Evolutionary conservation across 1,140 invertebrate species (phyloP).

Genomic region (Harpegnathos saltator): DNA sequence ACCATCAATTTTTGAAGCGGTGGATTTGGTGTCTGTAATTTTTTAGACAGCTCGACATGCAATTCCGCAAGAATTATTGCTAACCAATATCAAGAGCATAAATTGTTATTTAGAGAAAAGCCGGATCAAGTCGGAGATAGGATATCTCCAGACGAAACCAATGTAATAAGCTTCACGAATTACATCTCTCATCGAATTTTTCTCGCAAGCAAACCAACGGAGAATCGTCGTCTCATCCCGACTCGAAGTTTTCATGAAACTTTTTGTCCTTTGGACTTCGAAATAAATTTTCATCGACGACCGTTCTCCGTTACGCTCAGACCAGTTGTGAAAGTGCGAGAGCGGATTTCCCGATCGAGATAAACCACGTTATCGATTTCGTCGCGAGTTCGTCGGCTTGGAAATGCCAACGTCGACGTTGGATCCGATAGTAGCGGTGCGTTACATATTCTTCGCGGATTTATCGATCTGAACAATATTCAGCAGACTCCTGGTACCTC

Average conservation of each 20-base stretch:
- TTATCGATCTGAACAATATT: not conserved
- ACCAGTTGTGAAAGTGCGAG: not conserved
- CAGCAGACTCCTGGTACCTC: not conserved
- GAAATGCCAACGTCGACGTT: constrained; percentile 3
- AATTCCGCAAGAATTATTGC: too few species aligned
- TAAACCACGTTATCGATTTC: constrained; percentile 52
- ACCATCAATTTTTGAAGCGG: not conserved
- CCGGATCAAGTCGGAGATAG: too few species aligned
- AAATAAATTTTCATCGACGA: constrained; percentile 16
- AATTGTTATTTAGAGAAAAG: too few species aligned
- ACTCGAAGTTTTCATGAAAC: not conserved
- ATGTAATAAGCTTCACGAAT: too few species aligned
- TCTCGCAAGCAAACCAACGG: not conserved
- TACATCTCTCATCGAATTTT: not conserved
- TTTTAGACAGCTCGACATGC: too few species aligned
- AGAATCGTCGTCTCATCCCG: not conserved
- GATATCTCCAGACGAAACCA: too few species aligned
- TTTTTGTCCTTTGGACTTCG: not conserved
- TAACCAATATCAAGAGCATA: too few species aligned
- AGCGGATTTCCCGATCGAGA: not conserved
- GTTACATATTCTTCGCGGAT: constrained; percentile 18
- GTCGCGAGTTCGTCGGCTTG: not conserved
- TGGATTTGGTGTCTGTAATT: too few species aligned
- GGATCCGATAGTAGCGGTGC: constrained; percentile 11
- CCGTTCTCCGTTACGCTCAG: not conserved